phyloP scores from a whole-genome alignment of 2,113 vertebrate genomes.

The Todiramphus chloris region DNA sequence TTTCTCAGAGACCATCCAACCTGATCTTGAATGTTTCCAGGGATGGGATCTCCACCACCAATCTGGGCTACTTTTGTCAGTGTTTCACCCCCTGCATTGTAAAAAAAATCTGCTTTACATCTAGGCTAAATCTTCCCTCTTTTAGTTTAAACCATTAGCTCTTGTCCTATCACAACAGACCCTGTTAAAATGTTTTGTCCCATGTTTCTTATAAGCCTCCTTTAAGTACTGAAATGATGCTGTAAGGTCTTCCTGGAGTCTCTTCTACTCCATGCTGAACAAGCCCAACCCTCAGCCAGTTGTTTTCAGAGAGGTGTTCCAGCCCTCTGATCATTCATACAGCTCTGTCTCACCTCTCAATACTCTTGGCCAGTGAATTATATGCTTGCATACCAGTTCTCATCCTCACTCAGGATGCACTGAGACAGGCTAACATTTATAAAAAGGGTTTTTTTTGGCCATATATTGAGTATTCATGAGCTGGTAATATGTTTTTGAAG shows the following conservation, averaged over 20 bases:
- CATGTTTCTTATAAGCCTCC: not conserved
- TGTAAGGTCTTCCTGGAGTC: no score
- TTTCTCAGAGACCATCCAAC: not conserved
- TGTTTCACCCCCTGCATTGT: not conserved
- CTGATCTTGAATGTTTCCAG: not conserved
- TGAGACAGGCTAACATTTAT: not conserved
- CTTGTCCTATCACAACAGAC: not conserved
- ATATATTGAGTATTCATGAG: not conserved
- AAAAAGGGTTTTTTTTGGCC: not conserved
- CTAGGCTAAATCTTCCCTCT: no score
- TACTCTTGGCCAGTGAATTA: not conserved
- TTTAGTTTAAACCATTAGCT: not conserved
- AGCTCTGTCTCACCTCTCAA: not conserved
- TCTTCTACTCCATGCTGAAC: no score
- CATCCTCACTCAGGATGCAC: not conserved
- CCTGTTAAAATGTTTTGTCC: not conserved
- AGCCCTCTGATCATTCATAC: not conserved
- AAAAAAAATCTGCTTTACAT: not conserved
- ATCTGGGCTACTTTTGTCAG: no score
- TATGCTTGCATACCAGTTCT: not conserved
- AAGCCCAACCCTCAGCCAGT: no score
- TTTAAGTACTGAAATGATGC: not conserved
- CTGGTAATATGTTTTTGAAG: not conserved
- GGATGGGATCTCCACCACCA: no score
- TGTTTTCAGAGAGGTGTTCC: no score